Evolutionary conservation across 2,797 vertebrate genomes (phyloP), one percentile per base, ranked within the genome.

Genomic region (Acestrorhynchus altus): DNA sequence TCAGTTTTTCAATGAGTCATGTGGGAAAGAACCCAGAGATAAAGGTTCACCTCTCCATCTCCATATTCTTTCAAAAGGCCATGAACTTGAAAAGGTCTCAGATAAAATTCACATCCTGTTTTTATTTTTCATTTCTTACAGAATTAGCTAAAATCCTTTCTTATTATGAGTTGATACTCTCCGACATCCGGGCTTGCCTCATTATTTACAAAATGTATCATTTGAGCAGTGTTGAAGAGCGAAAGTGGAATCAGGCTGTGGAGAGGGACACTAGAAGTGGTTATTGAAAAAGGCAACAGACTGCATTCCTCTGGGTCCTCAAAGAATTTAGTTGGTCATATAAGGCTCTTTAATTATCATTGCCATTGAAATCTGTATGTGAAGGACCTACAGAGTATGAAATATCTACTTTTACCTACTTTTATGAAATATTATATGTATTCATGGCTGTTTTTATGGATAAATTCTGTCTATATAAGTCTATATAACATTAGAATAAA

Each of bases 1-100:
- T 74, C 44, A 39, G 26, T 68, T 64, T 40, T 26, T 54, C 18
- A 81, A 20, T 75, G 75, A 74, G 31, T 82, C 76, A 78, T 70
- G 10, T 1, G 4, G 54, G 66, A 79, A 70, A 72, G 59, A 72
- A 72, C 44, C n/a, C 35, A 24, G 8, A 57, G 11, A 63, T 40
- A 59, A 64, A 71, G 42, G 15, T 52, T 69, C 9, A 31, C 4
- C 35, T 49, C 26, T 63, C 20, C 72, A 54, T 66, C 35, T 66
- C 35, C 22, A 28, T 44, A 35, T 35, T 63, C 56, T 11, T 6
- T 67, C 39, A 52, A 76, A 82, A 76, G 68, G 68, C 68, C 81
- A 72, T 76, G 61, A 75, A 68, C 68, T 26, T 68, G 31, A 35
- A 20, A 31, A 68, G 39, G 24, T 35, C 40, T 47, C 10, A 16